phyloP scores from a whole-genome alignment of 2,888 invertebrate genomes.

The Chesias legatella region DNA sequence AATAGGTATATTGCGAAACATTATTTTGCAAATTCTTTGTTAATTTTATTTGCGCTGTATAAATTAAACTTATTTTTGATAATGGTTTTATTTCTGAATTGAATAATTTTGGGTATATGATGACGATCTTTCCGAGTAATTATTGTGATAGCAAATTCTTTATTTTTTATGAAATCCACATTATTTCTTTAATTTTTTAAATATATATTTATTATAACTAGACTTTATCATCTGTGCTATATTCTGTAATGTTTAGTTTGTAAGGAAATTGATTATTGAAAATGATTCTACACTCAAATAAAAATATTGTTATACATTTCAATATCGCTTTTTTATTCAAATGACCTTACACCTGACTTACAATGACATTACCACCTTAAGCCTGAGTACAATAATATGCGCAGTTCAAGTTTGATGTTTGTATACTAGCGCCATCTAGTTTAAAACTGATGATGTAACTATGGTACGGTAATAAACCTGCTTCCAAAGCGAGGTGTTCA shows the following conservation, averaged over 20 bases:
- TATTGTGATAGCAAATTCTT: too few species aligned
- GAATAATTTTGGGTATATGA: too few species aligned
- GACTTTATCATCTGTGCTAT: conserved; percentile 44
- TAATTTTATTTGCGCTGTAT: too few species aligned
- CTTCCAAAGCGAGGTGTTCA: too few species aligned
- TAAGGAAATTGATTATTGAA: conserved; percentile 41
- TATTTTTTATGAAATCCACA: too few species aligned
- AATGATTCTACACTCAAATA: conserved; percentile 43
- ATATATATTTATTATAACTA: conserved; percentile 32
- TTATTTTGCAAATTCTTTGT: neutral
- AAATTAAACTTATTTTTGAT: neutral
- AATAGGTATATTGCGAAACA: neutral
- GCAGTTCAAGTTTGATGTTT: too few species aligned
- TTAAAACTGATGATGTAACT: too few species aligned
- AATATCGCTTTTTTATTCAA: conserved; percentile 5
- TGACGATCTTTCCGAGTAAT: too few species aligned
- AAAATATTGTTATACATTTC: conserved; percentile 47
- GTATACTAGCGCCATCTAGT: conserved; percentile 9
- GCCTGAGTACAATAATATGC: too few species aligned
- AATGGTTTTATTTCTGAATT: neutral
- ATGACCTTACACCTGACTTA: too few species aligned
- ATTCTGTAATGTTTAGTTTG: conserved; percentile 35
- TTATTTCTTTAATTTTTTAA: conserved; percentile 14
- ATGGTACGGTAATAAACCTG: too few species aligned
- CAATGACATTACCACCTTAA: too few species aligned